phyloP scores from a whole-genome alignment of 2,113 vertebrate genomes.

The Vombatus ursinus region DNA sequence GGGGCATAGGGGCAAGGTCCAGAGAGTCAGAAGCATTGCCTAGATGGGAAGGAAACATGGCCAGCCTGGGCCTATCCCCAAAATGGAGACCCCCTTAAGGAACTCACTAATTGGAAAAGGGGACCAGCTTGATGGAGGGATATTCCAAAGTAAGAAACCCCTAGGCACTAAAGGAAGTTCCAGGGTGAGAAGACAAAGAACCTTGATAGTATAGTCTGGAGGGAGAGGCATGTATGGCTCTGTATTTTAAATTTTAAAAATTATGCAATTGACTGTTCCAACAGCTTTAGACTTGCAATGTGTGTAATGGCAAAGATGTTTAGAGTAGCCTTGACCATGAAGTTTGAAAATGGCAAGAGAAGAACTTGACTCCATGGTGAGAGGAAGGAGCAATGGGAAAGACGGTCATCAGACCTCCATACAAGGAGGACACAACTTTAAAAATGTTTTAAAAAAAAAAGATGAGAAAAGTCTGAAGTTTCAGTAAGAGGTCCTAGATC shows the following conservation, averaged over 20 bases:
- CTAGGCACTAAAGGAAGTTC: background rate
- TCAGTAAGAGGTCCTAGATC: background rate
- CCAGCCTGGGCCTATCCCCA: too few species aligned
- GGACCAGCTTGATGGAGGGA: too few species aligned
- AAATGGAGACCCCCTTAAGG: too few species aligned
- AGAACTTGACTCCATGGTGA: background rate
- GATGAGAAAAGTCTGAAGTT: background rate
- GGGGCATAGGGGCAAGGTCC: background rate
- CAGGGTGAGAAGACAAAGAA: slow-evolving; percentile 7
- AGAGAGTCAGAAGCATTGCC: background rate
- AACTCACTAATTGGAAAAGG: too few species aligned
- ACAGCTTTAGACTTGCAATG: background rate
- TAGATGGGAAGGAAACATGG: background rate
- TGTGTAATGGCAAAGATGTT: background rate
- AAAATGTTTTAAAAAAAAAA: background rate
- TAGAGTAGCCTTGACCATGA: background rate
- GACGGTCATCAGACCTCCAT: background rate
- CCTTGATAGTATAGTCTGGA: background rate
- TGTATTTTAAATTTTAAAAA: background rate
- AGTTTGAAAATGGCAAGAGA: slow-evolving; percentile 2
- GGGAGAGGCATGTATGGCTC: background rate
- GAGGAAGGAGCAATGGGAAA: background rate
- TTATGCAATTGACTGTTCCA: background rate
- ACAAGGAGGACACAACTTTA: background rate
- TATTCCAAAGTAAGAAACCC: too few species aligned